Base-by-base conservation (phyloP, 2,888 invertebrate species). In the Hoplodrina blanda region DNA sequence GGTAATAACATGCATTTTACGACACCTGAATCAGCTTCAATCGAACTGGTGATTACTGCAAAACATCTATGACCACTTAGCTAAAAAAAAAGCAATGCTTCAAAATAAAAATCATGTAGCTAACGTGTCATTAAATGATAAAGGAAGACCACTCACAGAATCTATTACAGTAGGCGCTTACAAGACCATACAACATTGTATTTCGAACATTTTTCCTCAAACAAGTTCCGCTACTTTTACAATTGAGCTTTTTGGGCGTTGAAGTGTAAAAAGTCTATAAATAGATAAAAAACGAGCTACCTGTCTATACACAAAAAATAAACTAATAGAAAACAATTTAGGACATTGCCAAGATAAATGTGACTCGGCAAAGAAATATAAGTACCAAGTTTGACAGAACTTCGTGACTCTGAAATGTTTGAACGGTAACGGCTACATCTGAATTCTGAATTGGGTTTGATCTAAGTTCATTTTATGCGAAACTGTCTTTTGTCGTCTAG, bases 121-220 rank as follows among this genome's bases (percentile, higher is more conserved):
- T 65, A 54, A 54, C 53, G 49, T 59, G 15, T 66, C 30, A 66
- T 74, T 66, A 59, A 54, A 73, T 33, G 41, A 49, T 64, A 69
- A 62, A 70, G n/a, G 44, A 52, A 41, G 37, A 19, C 33, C 25
- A 72, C 37, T 78, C 8, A 62, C 8, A 57, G 53, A 62, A 50
- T 59, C 52, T 52, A 60, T 78, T 54, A 52, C 54, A 71, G 68
- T 63, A 75, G 69, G 68, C 67, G 44, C 41, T 69, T 44, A 33
- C 54, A 62, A 68, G 66, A 66, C 59, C 20, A 44, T 55, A 68
- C 33, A 73, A 69, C 55, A 53, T 37, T 46, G 54, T 69, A 68
- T 73, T 79, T 72, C 46, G 66, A 59, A 76, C 65, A 70, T 87
- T 87, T 87, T 88, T 88, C 88, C 88, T 88, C 83, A 88, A 87